A percentile compares a stretch with the other conserved stretches of the same genome.
Conservation (phyloP, 2,797 vertebrate genomes). For the Limosa lapponica region DNA sequence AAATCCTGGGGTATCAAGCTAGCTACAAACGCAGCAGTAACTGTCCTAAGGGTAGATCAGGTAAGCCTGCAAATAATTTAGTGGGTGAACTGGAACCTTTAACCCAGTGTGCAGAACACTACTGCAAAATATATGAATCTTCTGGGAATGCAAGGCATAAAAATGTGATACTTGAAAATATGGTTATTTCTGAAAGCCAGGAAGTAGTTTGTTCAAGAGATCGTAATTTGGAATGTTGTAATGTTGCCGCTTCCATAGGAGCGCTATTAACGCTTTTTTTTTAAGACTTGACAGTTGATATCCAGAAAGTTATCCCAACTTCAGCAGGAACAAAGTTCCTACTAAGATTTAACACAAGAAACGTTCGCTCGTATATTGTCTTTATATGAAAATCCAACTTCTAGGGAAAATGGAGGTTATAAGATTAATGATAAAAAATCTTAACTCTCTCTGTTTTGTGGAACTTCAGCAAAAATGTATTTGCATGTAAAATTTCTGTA, state of each 20-base stretch:
- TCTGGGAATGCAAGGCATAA: neutral
- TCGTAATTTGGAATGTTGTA: neutral
- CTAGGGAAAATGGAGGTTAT: neutral
- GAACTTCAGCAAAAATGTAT: neutral
- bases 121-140: neutral
- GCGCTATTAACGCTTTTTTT: neutral
- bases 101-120: neutral
- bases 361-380: neutral
- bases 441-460: neutral
- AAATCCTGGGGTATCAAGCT: slow-evolving; percentile 96
- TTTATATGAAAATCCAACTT: neutral
- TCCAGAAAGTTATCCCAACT: neutral
- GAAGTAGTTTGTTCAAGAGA: neutral
- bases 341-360: neutral
- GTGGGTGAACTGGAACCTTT: neutral
- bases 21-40: slow-evolving; percentile 95
- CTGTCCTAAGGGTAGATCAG: slow-evolving; percentile 96
- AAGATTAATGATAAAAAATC: neutral
- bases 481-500: slow-evolving; percentile 75
- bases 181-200: neutral
- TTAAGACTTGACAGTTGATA: neutral
- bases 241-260: neutral
- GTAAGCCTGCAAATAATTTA: slow-evolving; percentile 71
- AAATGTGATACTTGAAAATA: neutral
- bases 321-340: neutral